phyloP scores from a whole-genome alignment of 2,888 invertebrate species.

The Cephalotes varians region DNA sequence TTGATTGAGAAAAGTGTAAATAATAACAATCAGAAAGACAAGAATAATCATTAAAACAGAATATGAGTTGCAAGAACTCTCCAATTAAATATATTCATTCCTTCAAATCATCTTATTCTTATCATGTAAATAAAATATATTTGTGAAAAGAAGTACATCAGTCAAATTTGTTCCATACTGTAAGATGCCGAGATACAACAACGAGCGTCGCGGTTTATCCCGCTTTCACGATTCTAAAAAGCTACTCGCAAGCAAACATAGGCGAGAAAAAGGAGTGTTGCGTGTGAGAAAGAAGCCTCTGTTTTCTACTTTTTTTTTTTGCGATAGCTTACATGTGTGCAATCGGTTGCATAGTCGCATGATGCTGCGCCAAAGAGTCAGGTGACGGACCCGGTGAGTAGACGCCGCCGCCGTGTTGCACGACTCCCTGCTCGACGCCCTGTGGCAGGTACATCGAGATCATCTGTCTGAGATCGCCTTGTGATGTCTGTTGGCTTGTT shows the following conservation, averaged over 20 bases:
- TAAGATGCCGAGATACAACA: not conserved
- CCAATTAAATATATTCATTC: no score
- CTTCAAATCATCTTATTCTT: no score
- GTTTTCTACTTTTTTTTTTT: not conserved
- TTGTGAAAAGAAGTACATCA: no score
- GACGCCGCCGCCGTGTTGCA: constrained; percentile 87
- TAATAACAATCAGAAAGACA: not conserved
- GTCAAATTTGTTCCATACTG: no score
- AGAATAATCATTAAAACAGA: no score
- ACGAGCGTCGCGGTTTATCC: constrained; percentile 13
- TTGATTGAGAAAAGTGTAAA: not conserved
- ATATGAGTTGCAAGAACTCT: no score
- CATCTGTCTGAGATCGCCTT: constrained; percentile 90
- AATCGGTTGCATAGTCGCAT: constrained; percentile 86
- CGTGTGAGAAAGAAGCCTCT: not conserved
- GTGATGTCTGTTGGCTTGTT: constrained; percentile 86
- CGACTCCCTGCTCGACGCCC: constrained; percentile 89
- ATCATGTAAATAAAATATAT: no score
- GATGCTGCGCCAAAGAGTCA: constrained; percentile 87
- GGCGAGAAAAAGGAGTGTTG: not conserved
- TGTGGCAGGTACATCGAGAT: constrained; percentile 92
- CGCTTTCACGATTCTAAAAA: not conserved
- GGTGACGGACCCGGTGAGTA: constrained; percentile 89
- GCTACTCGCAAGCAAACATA: constrained; percentile 18
- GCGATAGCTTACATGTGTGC: constrained; percentile 89